Conservation (phyloP, 1,140 invertebrate species). For the Cydia fagiglandana region DNA sequence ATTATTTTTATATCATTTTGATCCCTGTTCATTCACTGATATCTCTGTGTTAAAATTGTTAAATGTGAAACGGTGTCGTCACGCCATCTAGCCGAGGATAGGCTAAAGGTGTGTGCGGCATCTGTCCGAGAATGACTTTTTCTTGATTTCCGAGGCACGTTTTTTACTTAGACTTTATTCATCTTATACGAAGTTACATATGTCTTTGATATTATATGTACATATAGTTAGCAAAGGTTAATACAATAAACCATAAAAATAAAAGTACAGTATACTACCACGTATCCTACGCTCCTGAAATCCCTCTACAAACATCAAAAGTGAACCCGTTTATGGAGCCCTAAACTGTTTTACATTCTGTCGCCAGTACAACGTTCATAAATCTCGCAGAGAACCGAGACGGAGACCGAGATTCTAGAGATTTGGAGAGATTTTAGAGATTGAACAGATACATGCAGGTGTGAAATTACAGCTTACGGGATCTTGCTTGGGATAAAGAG, state of each 20-base stretch:
- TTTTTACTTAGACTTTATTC: no score
- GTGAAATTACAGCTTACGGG: conserved; percentile 14
- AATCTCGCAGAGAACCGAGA: background rate
- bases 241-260: background rate
- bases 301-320: background rate
- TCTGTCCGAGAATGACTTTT: no score
- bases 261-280: background rate
- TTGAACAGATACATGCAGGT: conserved; percentile 24
- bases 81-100: no score
- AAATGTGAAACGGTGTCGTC: no score
- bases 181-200: no score
- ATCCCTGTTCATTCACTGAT: no score
- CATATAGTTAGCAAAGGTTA: background rate
- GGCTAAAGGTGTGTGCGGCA: no score
- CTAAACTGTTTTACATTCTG: conserved; percentile 20
- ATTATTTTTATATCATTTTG: no score
- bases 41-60: no score
- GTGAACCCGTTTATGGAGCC: background rate
- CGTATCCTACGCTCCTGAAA: background rate
- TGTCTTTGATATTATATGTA: no score
- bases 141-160: no score
- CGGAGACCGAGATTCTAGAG: background rate
- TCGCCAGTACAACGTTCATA: conserved; percentile 9
- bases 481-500: background rate
- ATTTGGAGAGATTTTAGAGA: conserved; percentile 8